Evolutionary conservation across 2,888 invertebrate genomes (phyloP).

Genomic region (Thera obeliscata): DNA sequence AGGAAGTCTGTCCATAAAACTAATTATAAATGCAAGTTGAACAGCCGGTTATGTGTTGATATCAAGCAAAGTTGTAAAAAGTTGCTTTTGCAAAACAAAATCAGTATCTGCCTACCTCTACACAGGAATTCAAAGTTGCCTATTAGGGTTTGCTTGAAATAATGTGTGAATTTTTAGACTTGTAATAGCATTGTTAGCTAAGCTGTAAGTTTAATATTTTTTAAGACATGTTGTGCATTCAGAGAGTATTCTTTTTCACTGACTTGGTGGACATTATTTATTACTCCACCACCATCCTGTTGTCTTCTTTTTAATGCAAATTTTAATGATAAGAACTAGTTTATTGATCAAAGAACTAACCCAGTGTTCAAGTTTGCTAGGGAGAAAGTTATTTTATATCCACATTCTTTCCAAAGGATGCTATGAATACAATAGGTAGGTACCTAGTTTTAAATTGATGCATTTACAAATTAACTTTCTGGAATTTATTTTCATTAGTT

Average conservation of each 20-base stretch:
- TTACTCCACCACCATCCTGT: conserved; percentile 2
- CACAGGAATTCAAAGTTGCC: background rate
- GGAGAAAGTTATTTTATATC: conserved; percentile 43
- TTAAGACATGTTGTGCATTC: background rate
- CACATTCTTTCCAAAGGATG: conserved; percentile 33
- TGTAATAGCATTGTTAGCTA: background rate
- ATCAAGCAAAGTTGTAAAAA: background rate
- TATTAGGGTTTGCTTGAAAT: background rate
- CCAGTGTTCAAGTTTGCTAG: conserved; percentile 47
- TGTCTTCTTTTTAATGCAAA: conserved; percentile 23
- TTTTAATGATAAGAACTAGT: conserved; percentile 23
- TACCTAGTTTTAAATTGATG: conserved; percentile 65
- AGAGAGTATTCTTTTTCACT: background rate
- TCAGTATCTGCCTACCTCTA: background rate
- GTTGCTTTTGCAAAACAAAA: background rate
- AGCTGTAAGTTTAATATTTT: background rate
- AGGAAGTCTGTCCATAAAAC: background rate
- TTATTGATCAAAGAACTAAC: conserved; percentile 36
- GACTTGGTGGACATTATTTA: background rate
- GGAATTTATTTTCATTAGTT: conserved; percentile 19
- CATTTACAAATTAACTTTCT: conserved; percentile 58
- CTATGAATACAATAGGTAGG: conserved; percentile 39
- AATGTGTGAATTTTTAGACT: background rate
- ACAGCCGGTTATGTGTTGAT: background rate
- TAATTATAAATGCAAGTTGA: background rate